These are phyloP conservation scores for Glareola pratincola DNA, from an alignment of 2,113 vertebrate species.

Conservation along the genomic window DNA sequence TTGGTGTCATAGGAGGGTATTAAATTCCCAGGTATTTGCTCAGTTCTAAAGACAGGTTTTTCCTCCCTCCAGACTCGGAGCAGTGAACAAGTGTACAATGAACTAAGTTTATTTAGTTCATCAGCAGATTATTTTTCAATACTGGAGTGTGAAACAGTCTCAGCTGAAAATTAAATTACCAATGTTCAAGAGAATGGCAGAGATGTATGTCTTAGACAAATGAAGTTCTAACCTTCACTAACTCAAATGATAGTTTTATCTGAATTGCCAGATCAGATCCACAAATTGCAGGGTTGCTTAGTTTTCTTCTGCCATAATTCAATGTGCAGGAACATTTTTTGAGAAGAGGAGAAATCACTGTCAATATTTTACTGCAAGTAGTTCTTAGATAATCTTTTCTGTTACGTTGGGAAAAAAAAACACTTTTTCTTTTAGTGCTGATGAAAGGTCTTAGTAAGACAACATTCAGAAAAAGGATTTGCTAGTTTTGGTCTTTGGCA, in stretches of 20 bases:
- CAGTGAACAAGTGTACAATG: neutral
- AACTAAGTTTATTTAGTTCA: neutral
- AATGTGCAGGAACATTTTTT: neutral
- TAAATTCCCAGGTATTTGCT: neutral
- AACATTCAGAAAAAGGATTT: neutral
- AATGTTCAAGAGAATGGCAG: neutral
- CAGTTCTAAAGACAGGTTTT: neutral
- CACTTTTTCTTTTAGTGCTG: neutral
- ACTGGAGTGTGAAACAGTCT: neutral
- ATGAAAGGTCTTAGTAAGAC: neutral
- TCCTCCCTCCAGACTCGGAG: neutral
- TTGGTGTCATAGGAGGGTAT: neutral
- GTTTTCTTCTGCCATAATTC: neutral
- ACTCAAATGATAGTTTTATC: neutral
- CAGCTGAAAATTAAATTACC: neutral
- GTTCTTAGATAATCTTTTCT: neutral
- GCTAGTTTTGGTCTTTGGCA: neutral
- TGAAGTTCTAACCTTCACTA: neutral
- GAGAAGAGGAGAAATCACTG: neutral
- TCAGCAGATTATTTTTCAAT: neutral
- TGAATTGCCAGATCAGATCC: neutral
- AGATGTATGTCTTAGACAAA: neutral
- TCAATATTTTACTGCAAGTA: neutral
- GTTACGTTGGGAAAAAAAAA: neutral
- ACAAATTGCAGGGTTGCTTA: neutral